Base-by-base conservation (phyloP, 2,888 invertebrate genomes). In the Erynnis tages region DNA sequence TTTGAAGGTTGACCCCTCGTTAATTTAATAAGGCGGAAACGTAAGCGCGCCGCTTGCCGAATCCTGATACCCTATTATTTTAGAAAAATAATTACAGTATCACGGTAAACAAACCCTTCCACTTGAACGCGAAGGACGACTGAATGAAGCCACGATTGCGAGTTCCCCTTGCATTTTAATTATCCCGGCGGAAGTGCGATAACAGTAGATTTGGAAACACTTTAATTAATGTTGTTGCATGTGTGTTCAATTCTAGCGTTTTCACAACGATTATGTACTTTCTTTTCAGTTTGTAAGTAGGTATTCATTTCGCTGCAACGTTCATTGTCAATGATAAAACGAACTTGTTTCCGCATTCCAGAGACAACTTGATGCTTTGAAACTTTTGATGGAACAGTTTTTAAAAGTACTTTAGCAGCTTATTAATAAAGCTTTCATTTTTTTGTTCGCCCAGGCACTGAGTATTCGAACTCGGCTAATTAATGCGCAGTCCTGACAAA, bases 171-270 rank as follows among this genome's bases (percentile, higher is more conserved):
- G 83, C 78, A 79, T 83, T 86, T 82, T 85, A 88, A 87, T 88
- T 83, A 82, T 76, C 66, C 73, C 59, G 62, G 57, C 79, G 85
- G 85, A 85, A 85, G 79, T 76, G 78, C 76, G 85, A 87, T 85
- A 83, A 77, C 76, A 66, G 79, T 79, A 79, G 82, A 83, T 88
- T 86, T 82, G 77, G 82, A 71, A 81, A 79, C 80, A 79, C 78
- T 84, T 80, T 86, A 85, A 89, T 87, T 82, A 86, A 82, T 80
- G 82, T 83, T 79, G 80, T 77, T 79, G 78, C 80, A 84, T 77
- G 82, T 79, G 81, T 83, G 82, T 77, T 76, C 66, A 58, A 64
- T 73, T 75, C 60, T 71, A 76, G 67, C 76, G 76, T 75, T 76
- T 78, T 75, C 63, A 58, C 65, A 72, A 69, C 67, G 67, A 73